A percentile compares a stretch with the other conserved stretches of the same genome.
These are phyloP conservation scores for Plebejus argus DNA, from an alignment of 2,888 invertebrate genomes.

Conservation along the genomic window DNA sequence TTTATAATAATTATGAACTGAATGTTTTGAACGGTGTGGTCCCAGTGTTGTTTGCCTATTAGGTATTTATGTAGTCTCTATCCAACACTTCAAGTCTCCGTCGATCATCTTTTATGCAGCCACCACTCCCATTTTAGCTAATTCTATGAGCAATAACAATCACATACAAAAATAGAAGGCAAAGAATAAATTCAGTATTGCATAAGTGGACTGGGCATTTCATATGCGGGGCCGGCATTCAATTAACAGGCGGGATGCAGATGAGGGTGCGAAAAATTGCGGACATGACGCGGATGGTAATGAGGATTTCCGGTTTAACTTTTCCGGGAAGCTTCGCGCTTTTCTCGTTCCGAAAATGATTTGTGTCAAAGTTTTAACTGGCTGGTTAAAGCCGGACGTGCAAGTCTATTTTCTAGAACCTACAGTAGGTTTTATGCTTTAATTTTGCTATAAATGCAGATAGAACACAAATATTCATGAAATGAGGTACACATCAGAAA, in stretches of 20 bases:
- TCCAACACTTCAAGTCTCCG: too few species aligned
- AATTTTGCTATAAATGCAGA: background rate
- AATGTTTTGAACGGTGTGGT: too few species aligned
- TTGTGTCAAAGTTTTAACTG: background rate
- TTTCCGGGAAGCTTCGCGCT: background rate
- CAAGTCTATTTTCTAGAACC: background rate
- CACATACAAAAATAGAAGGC: background rate
- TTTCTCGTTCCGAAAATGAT: background rate
- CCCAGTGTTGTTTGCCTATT: too few species aligned
- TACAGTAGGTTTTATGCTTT: background rate
- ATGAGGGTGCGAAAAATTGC: constrained; percentile 39
- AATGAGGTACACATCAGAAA: too few species aligned
- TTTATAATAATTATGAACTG: too few species aligned
- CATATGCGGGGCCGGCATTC: constrained; percentile 42
- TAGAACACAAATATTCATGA: too few species aligned
- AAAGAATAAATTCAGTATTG: background rate
- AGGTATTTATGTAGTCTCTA: too few species aligned
- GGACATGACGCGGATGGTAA: constrained; percentile 30
- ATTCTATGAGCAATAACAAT: background rate
- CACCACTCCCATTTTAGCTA: too few species aligned
- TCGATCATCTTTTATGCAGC: too few species aligned
- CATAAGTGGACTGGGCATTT: constrained; percentile 35
- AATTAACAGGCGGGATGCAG: constrained; percentile 42
- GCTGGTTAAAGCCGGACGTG: background rate
- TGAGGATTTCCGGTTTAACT: constrained; percentile 36